Base-by-base conservation (phyloP, 2,797 vertebrate species). In the Astyanax mexicanus region DNA sequence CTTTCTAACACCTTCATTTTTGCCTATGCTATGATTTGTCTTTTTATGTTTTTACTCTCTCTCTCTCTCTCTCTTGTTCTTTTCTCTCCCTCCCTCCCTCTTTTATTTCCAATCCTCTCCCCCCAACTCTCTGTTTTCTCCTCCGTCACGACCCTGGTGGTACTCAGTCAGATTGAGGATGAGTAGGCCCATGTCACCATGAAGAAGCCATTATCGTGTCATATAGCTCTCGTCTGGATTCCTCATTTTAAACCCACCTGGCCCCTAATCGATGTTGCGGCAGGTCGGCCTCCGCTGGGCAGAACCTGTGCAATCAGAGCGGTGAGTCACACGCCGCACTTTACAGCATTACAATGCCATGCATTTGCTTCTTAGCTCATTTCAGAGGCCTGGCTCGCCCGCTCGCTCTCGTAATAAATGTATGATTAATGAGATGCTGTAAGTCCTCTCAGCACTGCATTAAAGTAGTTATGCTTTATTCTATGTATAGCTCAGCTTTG, bases 161-260 rank as follows among this genome's bases (percentile, higher is more conserved):
- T 60, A 47, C 38, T 29, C 65, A 77, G 60, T 80, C 74, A 74
- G 27, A 68, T 12, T 27, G 65, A 13, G 55, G 55, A 32, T 66
- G 62, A 74, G 54, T 74, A 57, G 57, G 29, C 29, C 15, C 4
- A 15, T 81, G 75, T 78, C 75, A 70, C 72, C 51, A 69, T 77
- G 73, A 84, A 69, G 70, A 77, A 58, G 19, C 61, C 55, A 79
- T 84, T 78, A 81, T 80, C 40, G 57, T 74, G 73, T 77, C 78
- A 72, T 75, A 58, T 32, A 29, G 38, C 54, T 67, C 67, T 69
- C 51, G 52, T 77, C 69, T 68, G 19, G 19, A 32, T 68, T 72
- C 68, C 67, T 74, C 71, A 23, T 58, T 72, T 77, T 21, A 80
- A 75, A 64, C 57, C 74, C 80, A 82, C 80, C 74, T 82, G 77